A percentile compares a stretch with the other conserved stretches of the same genome.
Evolutionary conservation across 2,888 invertebrate genomes (phyloP).

Genomic region (Mythimna albipuncta): DNA sequence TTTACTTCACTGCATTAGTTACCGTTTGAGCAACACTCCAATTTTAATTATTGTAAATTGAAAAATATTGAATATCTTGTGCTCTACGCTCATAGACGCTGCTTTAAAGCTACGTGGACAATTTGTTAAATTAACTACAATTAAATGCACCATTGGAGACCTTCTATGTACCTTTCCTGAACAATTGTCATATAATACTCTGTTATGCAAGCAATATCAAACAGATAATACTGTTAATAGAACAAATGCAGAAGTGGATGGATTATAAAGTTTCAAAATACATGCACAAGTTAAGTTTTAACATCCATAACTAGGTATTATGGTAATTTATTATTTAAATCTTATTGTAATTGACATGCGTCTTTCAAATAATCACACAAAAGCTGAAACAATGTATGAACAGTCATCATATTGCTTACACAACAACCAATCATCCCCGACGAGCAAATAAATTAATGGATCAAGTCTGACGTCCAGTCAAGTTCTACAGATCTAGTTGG

Average conservation of each 20-base stretch:
- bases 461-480: slow-evolving; percentile 69
- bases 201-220: slow-evolving; percentile 85
- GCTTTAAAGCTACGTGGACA: slow-evolving; percentile 88
- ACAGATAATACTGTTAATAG: slow-evolving; percentile 80
- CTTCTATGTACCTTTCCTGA: slow-evolving; percentile 74
- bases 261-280: slow-evolving; percentile 63
- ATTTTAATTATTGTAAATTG: slow-evolving; percentile 74
- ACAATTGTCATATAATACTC: slow-evolving; percentile 70
- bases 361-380: slow-evolving; percentile 66
- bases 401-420: slow-evolving; percentile 80
- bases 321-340: slow-evolving; percentile 64
- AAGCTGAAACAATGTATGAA: slow-evolving; percentile 55
- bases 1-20: slow-evolving; percentile 72
- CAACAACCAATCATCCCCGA: slow-evolving; percentile 72
- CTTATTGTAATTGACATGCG: slow-evolving; percentile 83
- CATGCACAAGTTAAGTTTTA: slow-evolving; percentile 64
- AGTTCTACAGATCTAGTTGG: slow-evolving; percentile 70
- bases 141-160: slow-evolving; percentile 89
- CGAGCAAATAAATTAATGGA: slow-evolving; percentile 73
- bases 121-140: slow-evolving; percentile 87
- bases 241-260: slow-evolving; percentile 75
- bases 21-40: slow-evolving; percentile 85
- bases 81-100: slow-evolving; percentile 82
- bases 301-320: slow-evolving; percentile 59
- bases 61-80: slow-evolving; percentile 84